phyloP scores from a whole-genome alignment of 1,140 invertebrate genomes.

The Aricia agestis region DNA sequence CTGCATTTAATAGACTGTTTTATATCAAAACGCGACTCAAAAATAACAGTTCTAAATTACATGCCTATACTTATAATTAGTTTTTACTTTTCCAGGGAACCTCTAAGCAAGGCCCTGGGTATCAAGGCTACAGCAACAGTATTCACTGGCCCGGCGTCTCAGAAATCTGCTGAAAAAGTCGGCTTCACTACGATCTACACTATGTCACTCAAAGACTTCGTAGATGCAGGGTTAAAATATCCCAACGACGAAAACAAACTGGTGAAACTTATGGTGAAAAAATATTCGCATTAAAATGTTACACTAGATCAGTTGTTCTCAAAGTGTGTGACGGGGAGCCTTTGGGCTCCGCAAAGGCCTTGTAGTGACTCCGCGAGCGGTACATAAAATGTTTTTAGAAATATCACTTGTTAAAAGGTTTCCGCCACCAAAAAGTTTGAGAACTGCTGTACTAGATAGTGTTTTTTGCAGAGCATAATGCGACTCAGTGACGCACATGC shows the following conservation, averaged over 20 bases:
- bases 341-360: too few relatives aligned
- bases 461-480: too few relatives aligned
- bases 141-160: slow-evolving; percentile 54
- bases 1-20: too few relatives aligned
- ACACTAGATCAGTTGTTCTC: neutral
- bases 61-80: neutral
- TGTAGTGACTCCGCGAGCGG: too few relatives aligned
- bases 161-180: slow-evolving; percentile 38
- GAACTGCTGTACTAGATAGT: too few relatives aligned
- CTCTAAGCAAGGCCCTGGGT: slow-evolving; percentile 37
- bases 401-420: too few relatives aligned
- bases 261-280: slow-evolving; percentile 55
- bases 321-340: too few relatives aligned
- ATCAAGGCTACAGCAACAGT: slow-evolving; percentile 47
- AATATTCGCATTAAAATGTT: slow-evolving; percentile 22
- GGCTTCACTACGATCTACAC: slow-evolving; percentile 41
- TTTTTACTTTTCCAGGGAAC: slow-evolving; percentile 34
- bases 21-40: too few relatives aligned
- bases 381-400: too few relatives aligned
- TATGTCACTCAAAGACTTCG: slow-evolving; percentile 38
- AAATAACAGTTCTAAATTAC: too few relatives aligned
- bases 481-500: too few relatives aligned
- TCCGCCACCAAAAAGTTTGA: too few relatives aligned
- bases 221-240: slow-evolving; percentile 43
- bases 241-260: slow-evolving; percentile 38